phyloP scores from a whole-genome alignment of 2,113 vertebrate species.

The Catharus minimus region DNA sequence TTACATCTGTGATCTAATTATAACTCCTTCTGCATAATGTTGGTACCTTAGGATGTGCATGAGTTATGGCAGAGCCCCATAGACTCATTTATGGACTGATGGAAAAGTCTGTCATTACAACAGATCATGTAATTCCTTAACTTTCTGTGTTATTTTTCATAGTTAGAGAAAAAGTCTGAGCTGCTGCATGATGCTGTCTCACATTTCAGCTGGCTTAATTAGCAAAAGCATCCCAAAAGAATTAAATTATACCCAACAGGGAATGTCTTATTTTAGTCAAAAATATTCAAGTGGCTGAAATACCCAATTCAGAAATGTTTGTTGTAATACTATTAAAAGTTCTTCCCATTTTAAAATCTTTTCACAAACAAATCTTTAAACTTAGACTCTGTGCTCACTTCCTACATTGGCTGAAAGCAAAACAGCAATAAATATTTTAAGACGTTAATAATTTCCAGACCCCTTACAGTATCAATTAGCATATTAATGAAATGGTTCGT shows the following conservation, averaged over 20 bases:
- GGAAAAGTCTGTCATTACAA: neutral
- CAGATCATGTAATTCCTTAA: neutral
- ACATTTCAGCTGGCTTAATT: neutral
- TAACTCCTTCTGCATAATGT: neutral
- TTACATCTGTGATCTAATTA: neutral
- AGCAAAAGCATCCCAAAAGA: neutral
- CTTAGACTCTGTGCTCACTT: neutral
- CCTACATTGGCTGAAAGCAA: slow-evolving; percentile 13
- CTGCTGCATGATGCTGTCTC: neutral
- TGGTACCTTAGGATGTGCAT: neutral
- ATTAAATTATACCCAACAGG: neutral
- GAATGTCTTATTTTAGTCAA: neutral
- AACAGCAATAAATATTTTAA: slow-evolving; percentile 57
- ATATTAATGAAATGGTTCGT: slow-evolving; percentile 43
- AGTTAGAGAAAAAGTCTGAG: neutral
- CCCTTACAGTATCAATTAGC: slow-evolving; percentile 32
- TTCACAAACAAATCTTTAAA: slow-evolving; percentile 3
- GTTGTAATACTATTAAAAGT: neutral
- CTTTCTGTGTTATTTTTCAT: neutral
- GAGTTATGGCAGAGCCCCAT: neutral
- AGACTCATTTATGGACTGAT: neutral
- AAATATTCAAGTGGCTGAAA: neutral
- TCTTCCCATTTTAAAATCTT: neutral
- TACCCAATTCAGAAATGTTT: neutral
- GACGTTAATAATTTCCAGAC: slow-evolving; percentile 24